Conservation (phyloP, 92 coral and sea anemone species). For the Porites evermanni region DNA sequence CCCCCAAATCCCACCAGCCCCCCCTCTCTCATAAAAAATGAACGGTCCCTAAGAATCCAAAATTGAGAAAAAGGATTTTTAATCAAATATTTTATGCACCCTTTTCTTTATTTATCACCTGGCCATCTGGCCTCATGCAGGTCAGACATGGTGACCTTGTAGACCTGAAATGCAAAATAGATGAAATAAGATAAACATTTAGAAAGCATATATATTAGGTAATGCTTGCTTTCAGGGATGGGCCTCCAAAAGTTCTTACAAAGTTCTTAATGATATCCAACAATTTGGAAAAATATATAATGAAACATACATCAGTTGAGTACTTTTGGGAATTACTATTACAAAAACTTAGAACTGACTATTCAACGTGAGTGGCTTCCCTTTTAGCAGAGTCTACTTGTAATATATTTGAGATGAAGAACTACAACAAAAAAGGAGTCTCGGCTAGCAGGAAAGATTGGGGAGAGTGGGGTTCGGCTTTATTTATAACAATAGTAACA, state of each 20-base stretch:
- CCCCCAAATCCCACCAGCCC: too few relatives aligned
- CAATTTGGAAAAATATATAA: slow-evolving; percentile 8
- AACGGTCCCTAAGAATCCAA: too few relatives aligned
- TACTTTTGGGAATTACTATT: slow-evolving; percentile 6
- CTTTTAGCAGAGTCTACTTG: slow-evolving; percentile 1
- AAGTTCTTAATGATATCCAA: background rate
- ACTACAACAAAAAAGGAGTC: slow-evolving; percentile 15
- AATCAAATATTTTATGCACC: too few relatives aligned
- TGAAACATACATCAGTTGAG: too few relatives aligned
- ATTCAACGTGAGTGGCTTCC: slow-evolving; percentile 20
- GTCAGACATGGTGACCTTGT: too few relatives aligned
- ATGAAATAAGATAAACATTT: background rate
- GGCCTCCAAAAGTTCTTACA: slow-evolving; percentile 17
- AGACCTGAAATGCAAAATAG: slow-evolving; percentile 44
- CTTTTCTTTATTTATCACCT: slow-evolving; percentile 40
- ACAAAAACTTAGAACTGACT: slow-evolving; percentile 4
- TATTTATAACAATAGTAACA: background rate
- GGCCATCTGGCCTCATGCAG: too few relatives aligned
- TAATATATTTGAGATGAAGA: slow-evolving; percentile 14
- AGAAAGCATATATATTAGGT: slow-evolving; percentile 13
- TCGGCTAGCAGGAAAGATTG: slow-evolving; percentile 8
- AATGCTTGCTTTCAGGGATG: slow-evolving; percentile 19
- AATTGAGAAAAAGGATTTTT: too few relatives aligned
- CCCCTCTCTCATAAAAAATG: too few relatives aligned
- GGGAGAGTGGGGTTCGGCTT: slow-evolving; percentile 2